Base-by-base conservation (phyloP, 2,797 vertebrate genomes). In the Poeciliopsis presidionis region DNA sequence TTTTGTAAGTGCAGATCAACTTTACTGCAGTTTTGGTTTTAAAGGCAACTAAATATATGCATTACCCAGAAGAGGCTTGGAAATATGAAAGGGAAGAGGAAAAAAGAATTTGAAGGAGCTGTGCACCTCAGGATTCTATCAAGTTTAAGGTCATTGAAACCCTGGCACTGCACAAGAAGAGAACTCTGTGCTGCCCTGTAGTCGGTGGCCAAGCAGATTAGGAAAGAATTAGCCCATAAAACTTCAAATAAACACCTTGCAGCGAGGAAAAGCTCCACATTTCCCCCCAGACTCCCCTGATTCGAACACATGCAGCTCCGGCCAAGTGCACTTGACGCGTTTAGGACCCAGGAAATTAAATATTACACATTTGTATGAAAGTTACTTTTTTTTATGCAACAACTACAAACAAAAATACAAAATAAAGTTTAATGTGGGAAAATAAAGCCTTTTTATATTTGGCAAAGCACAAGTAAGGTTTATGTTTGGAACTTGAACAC, bases 231-330 rank as follows among this genome's bases (percentile, higher is more conserved):
- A 79, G 36, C 47, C 13, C 30, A 70, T 33, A 81, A 76, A 84
- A 85, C 81, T 81, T 85, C 69, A 82, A 88, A 86, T 73, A 71
- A 84, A 87, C 82, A 78, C 75, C 88, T 89, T 75, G 76, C 75
- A 49, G 25, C 14, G 46, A 22, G 12, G 46, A 28, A 67, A 81
- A 78, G 75, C 80, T 79, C 72, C 81, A 65, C 78, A 67, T 75
- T 75, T 78, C 78, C 0, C 82, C 75, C 28, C 33, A 47, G 45
- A 25, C 18, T 73, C 30, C 36, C 16, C 25, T 61, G 72, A 73
- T 81, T 76, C 75, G 78, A 87, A 33, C 61, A 69, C 3, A 45
- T 53, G 25, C 77, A 79, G 78, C 76, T 77, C 43, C 73, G 14
- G 81, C 83, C 76, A 79, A 78, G 75, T 49, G 76, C 84, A 86